Evolutionary conservation across 2,797 vertebrate species (phyloP).

Genomic region (Phaenicophaeus curvirostris): DNA sequence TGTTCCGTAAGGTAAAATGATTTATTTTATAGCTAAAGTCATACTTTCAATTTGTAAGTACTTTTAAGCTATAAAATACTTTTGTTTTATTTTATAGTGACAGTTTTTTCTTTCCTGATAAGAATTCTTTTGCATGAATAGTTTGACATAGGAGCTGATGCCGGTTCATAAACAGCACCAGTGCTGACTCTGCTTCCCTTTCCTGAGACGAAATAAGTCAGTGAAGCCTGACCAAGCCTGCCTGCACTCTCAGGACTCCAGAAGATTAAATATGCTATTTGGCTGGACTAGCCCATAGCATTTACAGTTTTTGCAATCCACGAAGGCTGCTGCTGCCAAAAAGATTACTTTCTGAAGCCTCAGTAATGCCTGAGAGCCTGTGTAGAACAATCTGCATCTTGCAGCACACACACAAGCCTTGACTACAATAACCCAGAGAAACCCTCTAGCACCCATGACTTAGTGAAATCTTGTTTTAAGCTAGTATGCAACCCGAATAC

Average conservation of each 20-base stretch:
- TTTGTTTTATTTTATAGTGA: neutral
- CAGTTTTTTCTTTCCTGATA: neutral
- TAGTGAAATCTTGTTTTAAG: conserved; percentile 40
- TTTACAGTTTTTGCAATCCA: neutral
- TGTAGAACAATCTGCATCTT: conserved; percentile 20
- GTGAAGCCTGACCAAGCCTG: neutral
- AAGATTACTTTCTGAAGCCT: neutral
- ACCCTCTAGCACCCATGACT: neutral
- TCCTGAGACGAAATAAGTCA: neutral
- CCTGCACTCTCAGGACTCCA: neutral
- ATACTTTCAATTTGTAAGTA: neutral
- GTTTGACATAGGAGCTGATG: neutral
- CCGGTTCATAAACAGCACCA: neutral
- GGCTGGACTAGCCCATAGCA: neutral
- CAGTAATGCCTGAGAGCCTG: neutral
- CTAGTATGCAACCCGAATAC: conserved; percentile 5
- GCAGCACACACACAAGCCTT: neutral
- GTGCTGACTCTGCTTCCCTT: neutral
- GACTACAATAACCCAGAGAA: conserved; percentile 29
- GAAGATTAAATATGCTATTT: conserved; percentile 29
- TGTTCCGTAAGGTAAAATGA: neutral
- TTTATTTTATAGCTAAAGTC: neutral
- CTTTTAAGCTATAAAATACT: neutral
- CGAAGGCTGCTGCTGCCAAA: neutral
- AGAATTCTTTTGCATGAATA: neutral